phyloP scores from a whole-genome alignment of 2,113 vertebrate species.

The Talpa occidentalis region DNA sequence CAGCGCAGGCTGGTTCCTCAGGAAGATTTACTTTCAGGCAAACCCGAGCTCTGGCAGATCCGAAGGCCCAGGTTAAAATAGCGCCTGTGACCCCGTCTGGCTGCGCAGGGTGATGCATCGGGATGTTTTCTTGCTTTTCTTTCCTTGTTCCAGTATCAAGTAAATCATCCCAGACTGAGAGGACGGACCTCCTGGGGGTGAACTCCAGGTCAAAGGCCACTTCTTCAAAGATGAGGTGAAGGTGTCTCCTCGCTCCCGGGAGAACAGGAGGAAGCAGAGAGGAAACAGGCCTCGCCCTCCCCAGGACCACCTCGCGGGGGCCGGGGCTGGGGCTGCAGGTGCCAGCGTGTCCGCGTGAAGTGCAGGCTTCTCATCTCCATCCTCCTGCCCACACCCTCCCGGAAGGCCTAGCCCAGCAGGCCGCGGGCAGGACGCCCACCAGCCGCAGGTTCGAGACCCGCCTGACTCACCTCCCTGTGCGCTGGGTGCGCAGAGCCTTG shows the following conservation, averaged over 20 bases:
- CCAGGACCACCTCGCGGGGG: too few relatives aligned
- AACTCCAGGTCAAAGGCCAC: constrained; percentile 27
- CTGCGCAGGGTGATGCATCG: not conserved
- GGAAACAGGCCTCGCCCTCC: not conserved
- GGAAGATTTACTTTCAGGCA: not conserved
- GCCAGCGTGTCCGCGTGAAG: not conserved
- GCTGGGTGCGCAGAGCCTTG: not conserved
- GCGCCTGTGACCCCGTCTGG: not conserved
- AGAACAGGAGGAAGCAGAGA: not conserved
- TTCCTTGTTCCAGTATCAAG: constrained; percentile 60
- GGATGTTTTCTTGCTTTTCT: not conserved
- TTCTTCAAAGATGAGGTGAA: constrained; percentile 65
- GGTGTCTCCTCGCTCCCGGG: not conserved
- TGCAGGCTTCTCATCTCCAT: too few relatives aligned
- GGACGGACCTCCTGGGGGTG: not conserved
- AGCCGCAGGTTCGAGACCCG: too few relatives aligned
- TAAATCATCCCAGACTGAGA: not conserved
- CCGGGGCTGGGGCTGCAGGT: not conserved
- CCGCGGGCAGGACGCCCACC: too few relatives aligned
- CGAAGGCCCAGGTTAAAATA: not conserved
- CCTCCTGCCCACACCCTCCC: too few relatives aligned
- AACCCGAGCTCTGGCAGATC: not conserved
- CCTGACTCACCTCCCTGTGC: too few relatives aligned
- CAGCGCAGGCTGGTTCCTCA: too few relatives aligned
- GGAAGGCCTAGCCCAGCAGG: too few relatives aligned